Conservation (phyloP, 35 echinoderm and acorn worm species). For the Stichopus chloronotus region DNA sequence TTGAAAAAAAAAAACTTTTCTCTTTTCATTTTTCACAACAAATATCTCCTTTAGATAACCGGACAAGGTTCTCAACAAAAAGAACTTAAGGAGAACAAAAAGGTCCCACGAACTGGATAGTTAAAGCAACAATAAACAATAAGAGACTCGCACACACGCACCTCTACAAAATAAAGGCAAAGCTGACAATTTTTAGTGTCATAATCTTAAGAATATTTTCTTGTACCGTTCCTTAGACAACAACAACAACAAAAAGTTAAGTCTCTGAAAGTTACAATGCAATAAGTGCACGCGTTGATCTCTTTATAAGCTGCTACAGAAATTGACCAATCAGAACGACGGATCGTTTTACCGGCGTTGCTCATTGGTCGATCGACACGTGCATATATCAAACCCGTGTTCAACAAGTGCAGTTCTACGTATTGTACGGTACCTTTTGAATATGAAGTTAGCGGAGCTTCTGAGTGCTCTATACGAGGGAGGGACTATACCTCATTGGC, state of each 20-base stretch:
- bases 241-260: not conserved
- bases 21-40: too few species aligned
- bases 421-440: constrained; percentile 30
- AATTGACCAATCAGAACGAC: constrained; percentile 35
- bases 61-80: too few species aligned
- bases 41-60: too few species aligned
- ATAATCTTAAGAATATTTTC: not conserved
- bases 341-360: constrained; percentile 19
- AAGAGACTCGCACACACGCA: too few species aligned
- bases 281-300: not conserved
- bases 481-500: not conserved
- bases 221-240: not conserved
- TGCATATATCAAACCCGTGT: constrained; percentile 14
- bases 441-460: constrained; percentile 19
- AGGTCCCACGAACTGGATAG: too few species aligned
- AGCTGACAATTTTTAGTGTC: not conserved
- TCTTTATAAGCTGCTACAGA: not conserved
- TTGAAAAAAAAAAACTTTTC: too few species aligned
- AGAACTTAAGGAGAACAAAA: too few species aligned
- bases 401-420: constrained; percentile 54
- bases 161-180: not conserved
- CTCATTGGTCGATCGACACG: constrained; percentile 50
- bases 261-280: not conserved
- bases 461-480: not conserved
- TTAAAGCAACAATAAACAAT: too few species aligned